phyloP scores from a whole-genome alignment of 2,797 vertebrate genomes.

The Urosaurus nigricauda region DNA sequence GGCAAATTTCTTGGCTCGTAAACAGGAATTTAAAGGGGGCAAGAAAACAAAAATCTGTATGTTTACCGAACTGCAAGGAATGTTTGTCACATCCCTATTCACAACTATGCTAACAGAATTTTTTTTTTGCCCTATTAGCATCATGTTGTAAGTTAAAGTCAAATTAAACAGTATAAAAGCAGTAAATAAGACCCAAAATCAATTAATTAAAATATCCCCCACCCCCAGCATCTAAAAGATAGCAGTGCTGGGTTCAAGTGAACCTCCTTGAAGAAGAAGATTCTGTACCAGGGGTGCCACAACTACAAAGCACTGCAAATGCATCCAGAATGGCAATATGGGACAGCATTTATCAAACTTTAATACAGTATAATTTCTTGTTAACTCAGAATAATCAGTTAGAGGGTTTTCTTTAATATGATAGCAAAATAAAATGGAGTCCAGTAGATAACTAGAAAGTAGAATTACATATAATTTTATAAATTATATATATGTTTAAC shows the following conservation, averaged over 20 bases:
- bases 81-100: too few relatives aligned
- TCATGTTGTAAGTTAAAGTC: too few relatives aligned
- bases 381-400: not conserved
- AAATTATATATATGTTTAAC: slow-evolving; percentile 43
- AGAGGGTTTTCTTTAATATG: not conserved
- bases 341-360: not conserved
- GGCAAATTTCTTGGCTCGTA: too few relatives aligned
- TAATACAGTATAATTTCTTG: not conserved
- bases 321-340: not conserved
- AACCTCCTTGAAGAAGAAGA: not conserved
- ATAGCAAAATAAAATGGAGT: slow-evolving; percentile 5
- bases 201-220: not conserved
- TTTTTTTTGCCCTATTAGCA: too few relatives aligned
- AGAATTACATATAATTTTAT: slow-evolving; percentile 22
- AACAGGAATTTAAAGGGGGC: too few relatives aligned
- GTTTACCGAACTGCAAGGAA: too few relatives aligned
- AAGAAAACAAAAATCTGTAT: too few relatives aligned
- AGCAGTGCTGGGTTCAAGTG: not conserved
- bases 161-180: not conserved
- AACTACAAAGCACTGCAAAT: not conserved
- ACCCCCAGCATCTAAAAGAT: not conserved
- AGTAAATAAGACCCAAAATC: not conserved
- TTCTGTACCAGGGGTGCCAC: not conserved
- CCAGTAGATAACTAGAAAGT: slow-evolving; percentile 11
- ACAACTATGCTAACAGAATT: too few relatives aligned